phyloP scores from a whole-genome alignment of 2,113 vertebrate species.

The Hippocampus abdominalis region DNA sequence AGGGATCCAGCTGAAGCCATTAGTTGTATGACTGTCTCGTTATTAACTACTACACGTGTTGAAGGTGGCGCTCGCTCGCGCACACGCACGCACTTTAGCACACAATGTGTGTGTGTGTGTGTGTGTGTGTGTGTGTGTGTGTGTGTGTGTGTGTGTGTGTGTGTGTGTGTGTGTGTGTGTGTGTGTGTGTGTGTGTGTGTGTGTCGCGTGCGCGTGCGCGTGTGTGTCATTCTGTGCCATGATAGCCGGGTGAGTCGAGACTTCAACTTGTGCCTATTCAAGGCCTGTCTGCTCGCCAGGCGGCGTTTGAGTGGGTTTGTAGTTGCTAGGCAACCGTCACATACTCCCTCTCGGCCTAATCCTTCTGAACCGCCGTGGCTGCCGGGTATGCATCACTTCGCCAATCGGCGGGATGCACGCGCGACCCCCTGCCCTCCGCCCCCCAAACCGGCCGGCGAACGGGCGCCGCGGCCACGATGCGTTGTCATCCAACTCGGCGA shows the following conservation, averaged over 20 bases:
- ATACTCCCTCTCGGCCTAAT: constrained; percentile 63
- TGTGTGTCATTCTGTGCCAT: not conserved
- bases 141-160: not conserved
- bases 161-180: not conserved
- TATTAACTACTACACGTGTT: constrained; percentile 14
- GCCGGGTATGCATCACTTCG: constrained; percentile 29
- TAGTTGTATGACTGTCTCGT: constrained; percentile 27
- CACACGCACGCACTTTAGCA: not conserved
- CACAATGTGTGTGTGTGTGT: not conserved
- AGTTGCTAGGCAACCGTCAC: constrained; percentile 74
- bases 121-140: not conserved
- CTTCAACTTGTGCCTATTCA: constrained; percentile 30
- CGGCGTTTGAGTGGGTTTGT: constrained; percentile 59
- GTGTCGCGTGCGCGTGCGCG: not conserved
- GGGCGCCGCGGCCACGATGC: too few relatives aligned
- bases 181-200: not conserved
- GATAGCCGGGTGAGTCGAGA: constrained; percentile 15
- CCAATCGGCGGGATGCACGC: too few relatives aligned
- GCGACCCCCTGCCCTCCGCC: too few relatives aligned
- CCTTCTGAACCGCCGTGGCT: constrained; percentile 45
- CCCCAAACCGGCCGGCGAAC: too few relatives aligned
- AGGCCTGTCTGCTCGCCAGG: constrained; percentile 39
- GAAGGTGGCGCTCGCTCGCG: constrained; percentile 21
- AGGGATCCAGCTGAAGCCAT: constrained; percentile 55
- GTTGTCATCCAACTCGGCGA: too few relatives aligned